Conservation (phyloP, 2,113 vertebrate species). For the Peucedramus taeniatus region DNA sequence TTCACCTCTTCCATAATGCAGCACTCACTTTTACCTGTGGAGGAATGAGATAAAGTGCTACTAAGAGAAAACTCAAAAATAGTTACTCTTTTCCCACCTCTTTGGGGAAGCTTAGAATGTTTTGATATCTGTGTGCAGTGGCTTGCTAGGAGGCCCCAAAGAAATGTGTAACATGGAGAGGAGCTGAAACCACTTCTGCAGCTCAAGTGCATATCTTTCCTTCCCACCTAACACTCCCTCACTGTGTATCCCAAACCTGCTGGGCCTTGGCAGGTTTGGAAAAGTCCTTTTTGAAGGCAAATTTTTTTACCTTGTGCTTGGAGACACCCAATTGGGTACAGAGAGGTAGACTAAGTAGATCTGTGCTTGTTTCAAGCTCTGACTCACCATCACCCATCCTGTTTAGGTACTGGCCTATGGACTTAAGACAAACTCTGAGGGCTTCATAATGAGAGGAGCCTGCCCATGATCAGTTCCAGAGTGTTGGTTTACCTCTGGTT, state of each 20-base stretch:
- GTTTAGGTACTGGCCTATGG: background rate
- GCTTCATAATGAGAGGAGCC: background rate
- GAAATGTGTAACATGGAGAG: background rate
- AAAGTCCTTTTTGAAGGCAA: background rate
- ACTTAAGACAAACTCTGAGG: background rate
- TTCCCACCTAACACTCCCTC: background rate
- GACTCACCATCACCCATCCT: accelerated
- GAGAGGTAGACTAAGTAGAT: background rate
- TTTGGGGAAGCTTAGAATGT: background rate
- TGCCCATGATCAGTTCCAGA: accelerated
- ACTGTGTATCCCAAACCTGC: background rate
- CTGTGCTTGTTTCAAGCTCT: background rate
- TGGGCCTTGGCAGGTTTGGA: background rate
- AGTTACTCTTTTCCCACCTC: background rate
- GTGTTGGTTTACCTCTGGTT: background rate
- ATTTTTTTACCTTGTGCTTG: background rate
- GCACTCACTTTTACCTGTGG: background rate
- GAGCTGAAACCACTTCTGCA: background rate
- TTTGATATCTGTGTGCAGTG: background rate
- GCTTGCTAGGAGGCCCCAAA: background rate
- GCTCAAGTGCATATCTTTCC: background rate
- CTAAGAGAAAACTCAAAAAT: background rate
- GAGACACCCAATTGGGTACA: accelerated
- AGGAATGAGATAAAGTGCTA: background rate
- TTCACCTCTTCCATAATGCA: background rate